Conservation (phyloP, 2,888 invertebrate genomes). For the Cosmia trapezina region DNA sequence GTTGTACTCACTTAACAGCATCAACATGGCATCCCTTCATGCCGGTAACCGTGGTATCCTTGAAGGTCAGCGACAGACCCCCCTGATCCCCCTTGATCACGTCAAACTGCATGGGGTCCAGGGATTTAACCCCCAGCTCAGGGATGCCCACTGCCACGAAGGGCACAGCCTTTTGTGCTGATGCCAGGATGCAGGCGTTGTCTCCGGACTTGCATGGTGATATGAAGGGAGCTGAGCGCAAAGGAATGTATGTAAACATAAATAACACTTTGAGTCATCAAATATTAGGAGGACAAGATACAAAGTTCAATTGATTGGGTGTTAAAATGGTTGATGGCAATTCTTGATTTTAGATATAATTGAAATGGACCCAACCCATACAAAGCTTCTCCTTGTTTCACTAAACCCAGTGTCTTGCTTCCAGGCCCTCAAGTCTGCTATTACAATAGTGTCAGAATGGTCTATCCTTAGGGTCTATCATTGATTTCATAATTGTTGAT, state of each 20-base stretch:
- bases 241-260: neutral
- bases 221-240: constrained; percentile 80
- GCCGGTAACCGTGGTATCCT: constrained; percentile 78
- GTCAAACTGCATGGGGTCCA: constrained; percentile 81
- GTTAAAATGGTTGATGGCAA: no score
- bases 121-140: constrained; percentile 74
- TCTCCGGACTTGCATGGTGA: constrained; percentile 80
- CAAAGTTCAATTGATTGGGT: no score
- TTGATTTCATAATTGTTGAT: no score
- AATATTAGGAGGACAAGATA: no score
- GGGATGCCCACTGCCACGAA: constrained; percentile 78
- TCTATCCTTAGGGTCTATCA: no score
- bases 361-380: no score
- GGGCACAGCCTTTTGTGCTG: constrained; percentile 78
- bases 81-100: constrained; percentile 76
- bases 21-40: constrained; percentile 80
- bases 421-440: no score
- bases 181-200: constrained; percentile 72
- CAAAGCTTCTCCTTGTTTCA: no score
- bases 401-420: no score
- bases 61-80: constrained; percentile 77
- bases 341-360: no score
- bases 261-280: no score
- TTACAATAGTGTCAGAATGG: no score
- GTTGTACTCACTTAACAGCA: constrained; percentile 78